These are phyloP conservation scores for Fulica atra DNA, from an alignment of 2,113 vertebrate species.

Conservation along the genomic window DNA sequence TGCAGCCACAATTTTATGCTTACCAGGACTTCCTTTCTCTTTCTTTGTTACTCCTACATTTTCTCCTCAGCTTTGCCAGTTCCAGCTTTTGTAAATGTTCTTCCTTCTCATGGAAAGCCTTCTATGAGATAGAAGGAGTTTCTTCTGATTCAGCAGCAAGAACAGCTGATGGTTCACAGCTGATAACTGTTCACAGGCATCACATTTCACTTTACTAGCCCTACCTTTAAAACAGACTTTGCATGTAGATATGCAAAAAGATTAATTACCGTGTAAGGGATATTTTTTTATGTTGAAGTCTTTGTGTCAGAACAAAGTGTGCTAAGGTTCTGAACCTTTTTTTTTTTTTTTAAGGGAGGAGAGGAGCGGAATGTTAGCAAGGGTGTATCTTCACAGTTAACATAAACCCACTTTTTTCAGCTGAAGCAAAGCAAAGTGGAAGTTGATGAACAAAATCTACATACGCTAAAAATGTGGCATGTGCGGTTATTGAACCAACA, in stretches of 20 bases:
- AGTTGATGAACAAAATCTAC: neutral
- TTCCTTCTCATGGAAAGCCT: neutral
- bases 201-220: neutral
- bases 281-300: neutral
- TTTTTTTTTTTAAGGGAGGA: neutral
- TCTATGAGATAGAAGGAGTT: neutral
- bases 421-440: neutral
- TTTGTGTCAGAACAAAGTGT: neutral
- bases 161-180: neutral
- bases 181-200: neutral
- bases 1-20: neutral
- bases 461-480: neutral
- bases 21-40: neutral
- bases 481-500: neutral
- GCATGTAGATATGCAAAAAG: neutral
- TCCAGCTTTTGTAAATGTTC: neutral
- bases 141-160: neutral
- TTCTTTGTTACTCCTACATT: neutral
- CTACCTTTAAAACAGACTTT: neutral
- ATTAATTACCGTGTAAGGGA: neutral
- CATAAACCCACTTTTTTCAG: neutral
- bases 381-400: neutral
- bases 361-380: neutral
- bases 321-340: neutral
- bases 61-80: neutral